Conservation (phyloP, 2,797 vertebrate genomes). For the Austrolebias charrua region DNA sequence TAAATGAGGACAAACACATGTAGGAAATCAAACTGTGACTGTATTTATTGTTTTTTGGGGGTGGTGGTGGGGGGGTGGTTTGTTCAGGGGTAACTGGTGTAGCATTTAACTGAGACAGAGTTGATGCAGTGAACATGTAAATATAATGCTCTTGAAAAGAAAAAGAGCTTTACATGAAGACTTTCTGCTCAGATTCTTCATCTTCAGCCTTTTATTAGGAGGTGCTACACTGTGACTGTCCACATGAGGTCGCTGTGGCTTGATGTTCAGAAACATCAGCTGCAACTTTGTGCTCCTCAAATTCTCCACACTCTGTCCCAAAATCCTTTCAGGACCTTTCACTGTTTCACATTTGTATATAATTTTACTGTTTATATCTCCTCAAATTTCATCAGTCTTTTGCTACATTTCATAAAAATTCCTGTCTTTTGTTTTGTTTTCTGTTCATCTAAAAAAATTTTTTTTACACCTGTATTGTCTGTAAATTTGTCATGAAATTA, state of each 20-base stretch:
- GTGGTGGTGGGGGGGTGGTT: conserved; percentile 25
- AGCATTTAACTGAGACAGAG: conserved; percentile 56
- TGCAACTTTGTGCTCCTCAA: conserved; percentile 50
- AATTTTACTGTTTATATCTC: neutral
- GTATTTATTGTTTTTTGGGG: conserved; percentile 6
- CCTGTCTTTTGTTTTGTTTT: neutral
- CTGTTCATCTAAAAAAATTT: conserved; percentile 1
- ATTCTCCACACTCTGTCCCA: conserved; percentile 36
- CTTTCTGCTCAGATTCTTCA: conserved; percentile 73
- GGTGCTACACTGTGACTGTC: conserved; percentile 33
- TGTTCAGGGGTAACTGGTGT: conserved; percentile 41
- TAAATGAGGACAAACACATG: no score
- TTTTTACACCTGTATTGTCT: neutral
- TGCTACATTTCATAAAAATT: neutral
- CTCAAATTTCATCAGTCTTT: neutral
- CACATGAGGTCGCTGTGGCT: conserved; percentile 67
- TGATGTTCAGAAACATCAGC: conserved; percentile 15
- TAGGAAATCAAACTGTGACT: neutral
- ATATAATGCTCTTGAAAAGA: conserved; percentile 64
- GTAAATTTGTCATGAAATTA: no score
- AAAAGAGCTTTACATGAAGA: conserved; percentile 72
- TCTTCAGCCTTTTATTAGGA: conserved; percentile 62
- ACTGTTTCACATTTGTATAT: neutral
- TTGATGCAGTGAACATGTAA: conserved; percentile 66
- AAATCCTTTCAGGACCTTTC: conserved; percentile 60